These are phyloP conservation scores for Pyxicephalus adspersus DNA, from an alignment of 2,113 vertebrate species.

Conservation along the genomic window DNA sequence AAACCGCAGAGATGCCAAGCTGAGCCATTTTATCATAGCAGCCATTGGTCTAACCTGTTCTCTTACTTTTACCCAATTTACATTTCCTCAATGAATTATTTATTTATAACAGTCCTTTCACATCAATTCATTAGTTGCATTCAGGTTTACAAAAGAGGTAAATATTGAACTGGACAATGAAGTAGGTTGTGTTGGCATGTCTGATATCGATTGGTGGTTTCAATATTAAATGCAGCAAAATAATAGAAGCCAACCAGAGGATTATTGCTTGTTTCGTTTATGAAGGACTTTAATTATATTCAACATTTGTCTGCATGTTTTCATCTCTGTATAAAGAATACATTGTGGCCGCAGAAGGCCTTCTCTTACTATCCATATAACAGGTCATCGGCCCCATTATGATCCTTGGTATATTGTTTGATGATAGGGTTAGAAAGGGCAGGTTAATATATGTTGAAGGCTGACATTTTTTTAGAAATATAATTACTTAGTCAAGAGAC, in stretches of 20 bases:
- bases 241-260: slow-evolving; percentile 2
- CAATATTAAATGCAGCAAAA: not conserved
- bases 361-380: slow-evolving; percentile 58
- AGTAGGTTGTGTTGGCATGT: slow-evolving; percentile 2
- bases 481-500: slow-evolving; percentile 41
- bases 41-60: too few relatives aligned
- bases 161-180: not conserved
- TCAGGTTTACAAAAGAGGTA: not conserved
- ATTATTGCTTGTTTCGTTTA: not conserved
- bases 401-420: slow-evolving; percentile 59
- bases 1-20: too few relatives aligned
- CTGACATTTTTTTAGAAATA: slow-evolving; percentile 62
- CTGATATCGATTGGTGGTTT: slow-evolving; percentile 1
- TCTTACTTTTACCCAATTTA: too few relatives aligned
- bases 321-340: slow-evolving; percentile 60
- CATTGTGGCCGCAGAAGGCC: slow-evolving; percentile 53
- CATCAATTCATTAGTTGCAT: too few relatives aligned
- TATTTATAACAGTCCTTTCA: too few relatives aligned
- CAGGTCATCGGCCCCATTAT: slow-evolving; percentile 59
- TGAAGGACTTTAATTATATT: slow-evolving; percentile 12
- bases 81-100: too few relatives aligned
- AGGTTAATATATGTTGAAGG: slow-evolving; percentile 62
- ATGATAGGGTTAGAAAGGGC: slow-evolving; percentile 65
- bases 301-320: slow-evolving; percentile 33
- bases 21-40: too few relatives aligned